A percentile compares a stretch with the other conserved stretches of the same genome.
phyloP scores from a whole-genome alignment of 2,113 vertebrate genomes.

The Paramisgurnus dabryanus region DNA sequence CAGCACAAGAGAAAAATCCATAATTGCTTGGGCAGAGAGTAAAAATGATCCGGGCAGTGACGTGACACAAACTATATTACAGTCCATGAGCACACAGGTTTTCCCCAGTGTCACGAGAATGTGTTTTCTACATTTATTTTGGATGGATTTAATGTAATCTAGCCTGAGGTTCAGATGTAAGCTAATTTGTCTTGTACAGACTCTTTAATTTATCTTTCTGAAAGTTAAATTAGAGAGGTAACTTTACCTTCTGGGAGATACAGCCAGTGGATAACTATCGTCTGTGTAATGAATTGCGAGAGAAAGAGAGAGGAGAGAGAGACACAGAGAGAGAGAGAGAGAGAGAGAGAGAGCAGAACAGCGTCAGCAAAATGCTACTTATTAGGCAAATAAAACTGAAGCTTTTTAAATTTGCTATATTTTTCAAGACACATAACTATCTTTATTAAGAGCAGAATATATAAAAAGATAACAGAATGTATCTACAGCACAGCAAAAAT shows the following conservation, averaged over 20 bases:
- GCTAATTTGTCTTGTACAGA: constrained; percentile 13
- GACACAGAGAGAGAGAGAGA: background rate
- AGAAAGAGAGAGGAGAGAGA: background rate
- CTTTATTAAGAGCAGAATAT: too few species aligned
- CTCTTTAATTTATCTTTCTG: constrained; percentile 22
- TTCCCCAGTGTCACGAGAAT: background rate
- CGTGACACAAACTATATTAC: constrained; percentile 14
- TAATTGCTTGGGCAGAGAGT: constrained; percentile 23
- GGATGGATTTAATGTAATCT: constrained; percentile 11
- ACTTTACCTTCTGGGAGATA: background rate
- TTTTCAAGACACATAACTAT: too few species aligned
- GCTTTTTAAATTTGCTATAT: too few species aligned
- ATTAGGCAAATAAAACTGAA: too few species aligned
- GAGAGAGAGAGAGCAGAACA: too few species aligned
- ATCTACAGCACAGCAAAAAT: too few species aligned
- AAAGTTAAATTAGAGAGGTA: constrained; percentile 15
- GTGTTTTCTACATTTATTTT: constrained; percentile 21
- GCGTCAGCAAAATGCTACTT: too few species aligned
- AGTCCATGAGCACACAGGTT: background rate
- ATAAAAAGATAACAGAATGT: too few species aligned
- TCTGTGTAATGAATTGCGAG: constrained; percentile 18
- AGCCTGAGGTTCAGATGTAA: constrained; percentile 12
- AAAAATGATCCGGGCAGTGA: constrained; percentile 12
- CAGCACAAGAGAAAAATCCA: constrained; percentile 23
- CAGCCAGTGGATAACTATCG: background rate